These are phyloP conservation scores for Ooceraea biroi DNA, from an alignment of 1,140 invertebrate species.

Conservation along the genomic window DNA sequence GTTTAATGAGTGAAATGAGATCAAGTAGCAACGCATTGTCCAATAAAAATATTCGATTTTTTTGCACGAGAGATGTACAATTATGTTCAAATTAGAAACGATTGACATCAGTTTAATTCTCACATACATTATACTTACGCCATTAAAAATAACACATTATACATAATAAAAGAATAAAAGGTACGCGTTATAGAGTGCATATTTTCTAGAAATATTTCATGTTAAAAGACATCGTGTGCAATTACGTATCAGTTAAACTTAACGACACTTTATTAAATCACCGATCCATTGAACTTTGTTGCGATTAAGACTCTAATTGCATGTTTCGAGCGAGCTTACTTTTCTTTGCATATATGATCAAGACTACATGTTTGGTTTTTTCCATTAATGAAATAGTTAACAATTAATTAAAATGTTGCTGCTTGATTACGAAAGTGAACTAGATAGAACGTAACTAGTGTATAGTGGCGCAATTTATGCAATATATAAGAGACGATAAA, in stretches of 20 bases:
- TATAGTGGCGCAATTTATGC: background rate
- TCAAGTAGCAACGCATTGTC: background rate
- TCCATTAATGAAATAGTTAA: background rate
- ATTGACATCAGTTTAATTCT: background rate
- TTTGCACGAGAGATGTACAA: background rate
- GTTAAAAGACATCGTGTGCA: background rate
- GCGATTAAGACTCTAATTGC: background rate
- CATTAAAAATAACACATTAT: background rate
- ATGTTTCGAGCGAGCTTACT: background rate
- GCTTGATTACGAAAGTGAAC: conserved; percentile 16
- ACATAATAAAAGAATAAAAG: background rate
- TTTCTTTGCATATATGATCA: background rate
- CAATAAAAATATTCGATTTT: background rate
- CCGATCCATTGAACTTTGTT: background rate
- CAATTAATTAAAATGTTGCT: conserved; percentile 2
- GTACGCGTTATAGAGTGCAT: background rate
- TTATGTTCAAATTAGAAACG: background rate
- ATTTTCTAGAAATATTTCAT: conserved; percentile 1
- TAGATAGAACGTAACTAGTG: background rate
- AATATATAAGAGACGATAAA: background rate
- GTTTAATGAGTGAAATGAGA: background rate
- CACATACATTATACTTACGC: background rate
- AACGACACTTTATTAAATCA: conserved; percentile 17
- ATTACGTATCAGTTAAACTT: conserved; percentile 10
- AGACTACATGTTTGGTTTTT: background rate